Evolutionary conservation across 2,113 vertebrate genomes (phyloP).

Genomic region (Carassius carassius): DNA sequence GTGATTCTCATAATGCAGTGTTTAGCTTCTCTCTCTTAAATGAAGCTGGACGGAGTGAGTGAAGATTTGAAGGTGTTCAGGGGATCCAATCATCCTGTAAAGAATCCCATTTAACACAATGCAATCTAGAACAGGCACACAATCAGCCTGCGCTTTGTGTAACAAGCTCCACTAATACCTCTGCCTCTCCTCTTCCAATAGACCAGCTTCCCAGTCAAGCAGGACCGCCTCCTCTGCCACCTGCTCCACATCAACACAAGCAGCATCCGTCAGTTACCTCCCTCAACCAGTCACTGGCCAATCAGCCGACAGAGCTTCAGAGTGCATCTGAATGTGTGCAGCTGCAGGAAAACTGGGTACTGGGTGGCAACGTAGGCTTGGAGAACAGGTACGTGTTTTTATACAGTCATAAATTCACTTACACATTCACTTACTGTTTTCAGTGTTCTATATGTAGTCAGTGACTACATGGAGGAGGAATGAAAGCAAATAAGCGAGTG

Average conservation of each 20-base stretch:
- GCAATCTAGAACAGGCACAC: neutral
- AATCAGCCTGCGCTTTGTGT: slow-evolving; percentile 2
- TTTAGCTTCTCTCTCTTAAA: neutral
- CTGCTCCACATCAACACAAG: slow-evolving; percentile 88
- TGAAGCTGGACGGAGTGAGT: neutral
- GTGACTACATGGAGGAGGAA: neutral
- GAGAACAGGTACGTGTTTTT: slow-evolving; percentile 89
- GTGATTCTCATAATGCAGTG: slow-evolving; percentile 10
- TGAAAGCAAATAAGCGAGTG: neutral
- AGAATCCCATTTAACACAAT: slow-evolving; percentile 23
- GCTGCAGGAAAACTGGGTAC: slow-evolving; percentile 99
- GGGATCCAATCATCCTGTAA: slow-evolving; percentile 25
- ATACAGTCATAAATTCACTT: neutral
- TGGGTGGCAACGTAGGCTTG: slow-evolving; percentile 98
- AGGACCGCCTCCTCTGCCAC: slow-evolving; percentile 89
- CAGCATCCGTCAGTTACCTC: slow-evolving; percentile 95
- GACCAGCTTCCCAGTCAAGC: slow-evolving; percentile 89
- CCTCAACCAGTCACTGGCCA: slow-evolving; percentile 94
- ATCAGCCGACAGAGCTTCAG: slow-evolving; percentile 97
- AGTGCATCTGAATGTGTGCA: slow-evolving; percentile 99
- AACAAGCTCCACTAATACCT: slow-evolving; percentile 20
- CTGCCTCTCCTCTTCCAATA: slow-evolving; percentile 62
- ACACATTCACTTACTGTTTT: neutral
- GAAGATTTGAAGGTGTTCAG: neutral
- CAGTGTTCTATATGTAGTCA: neutral